Percentiles rank a stretch among this genome's conserved stretches.
phyloP scores from a whole-genome alignment of 1,140 invertebrate species.

The Drosophila nasuta region DNA sequence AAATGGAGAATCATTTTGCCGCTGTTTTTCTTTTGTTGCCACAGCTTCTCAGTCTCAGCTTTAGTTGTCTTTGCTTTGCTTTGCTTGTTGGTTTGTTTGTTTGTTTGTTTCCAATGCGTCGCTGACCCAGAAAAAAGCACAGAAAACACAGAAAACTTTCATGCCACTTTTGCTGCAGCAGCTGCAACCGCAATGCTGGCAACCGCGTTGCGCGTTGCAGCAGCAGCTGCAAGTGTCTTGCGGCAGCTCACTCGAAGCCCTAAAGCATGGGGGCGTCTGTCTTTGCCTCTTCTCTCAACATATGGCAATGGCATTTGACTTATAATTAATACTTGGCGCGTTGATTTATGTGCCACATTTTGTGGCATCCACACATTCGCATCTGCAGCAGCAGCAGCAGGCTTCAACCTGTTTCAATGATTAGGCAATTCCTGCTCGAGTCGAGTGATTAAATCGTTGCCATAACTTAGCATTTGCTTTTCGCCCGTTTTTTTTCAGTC shows the following conservation, averaged over 20 bases:
- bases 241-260: conserved; percentile 20
- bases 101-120: conserved; percentile 75
- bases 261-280: conserved; percentile 23
- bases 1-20: conserved; percentile 47
- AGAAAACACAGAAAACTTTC: conserved; percentile 62
- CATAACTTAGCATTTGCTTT: conserved; percentile 22
- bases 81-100: background rate
- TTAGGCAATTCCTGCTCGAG: conserved; percentile 23
- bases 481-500: conserved; percentile 1
- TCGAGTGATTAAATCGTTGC: conserved; percentile 20
- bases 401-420: conserved; percentile 41
- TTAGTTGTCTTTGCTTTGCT: conserved; percentile 24
- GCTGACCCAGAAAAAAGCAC: conserved; percentile 74
- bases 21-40: conserved; percentile 69
- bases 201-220: too few relatives aligned
- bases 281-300: conserved; percentile 29
- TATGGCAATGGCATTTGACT: conserved; percentile 73
- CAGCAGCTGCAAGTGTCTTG: conserved; percentile 71
- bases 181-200: conserved; percentile 40
- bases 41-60: conserved; percentile 30
- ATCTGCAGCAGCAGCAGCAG: background rate
- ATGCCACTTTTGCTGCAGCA: conserved; percentile 45
- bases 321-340: conserved; percentile 63
- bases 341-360: conserved; percentile 69
- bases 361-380: conserved; percentile 13